Evolutionary conservation across 2,888 invertebrate genomes (phyloP).

Genomic region (Pyrrhia umbra): DNA sequence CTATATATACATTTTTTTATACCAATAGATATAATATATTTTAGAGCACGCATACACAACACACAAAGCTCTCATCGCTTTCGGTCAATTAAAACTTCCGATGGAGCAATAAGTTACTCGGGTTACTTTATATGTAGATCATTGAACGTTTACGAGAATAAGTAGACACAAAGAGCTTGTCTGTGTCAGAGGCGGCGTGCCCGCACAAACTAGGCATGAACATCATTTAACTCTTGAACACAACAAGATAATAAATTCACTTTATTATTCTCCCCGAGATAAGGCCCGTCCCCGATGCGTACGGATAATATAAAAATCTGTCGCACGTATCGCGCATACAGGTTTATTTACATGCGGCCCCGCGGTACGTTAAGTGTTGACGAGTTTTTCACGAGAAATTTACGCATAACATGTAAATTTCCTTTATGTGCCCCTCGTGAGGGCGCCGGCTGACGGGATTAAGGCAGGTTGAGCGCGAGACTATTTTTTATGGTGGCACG

Average conservation of each 20-base stretch:
- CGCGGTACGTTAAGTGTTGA: constrained; percentile 55
- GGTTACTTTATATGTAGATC: background rate
- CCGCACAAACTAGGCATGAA: background rate
- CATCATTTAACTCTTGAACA: constrained; percentile 22
- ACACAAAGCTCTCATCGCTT: background rate
- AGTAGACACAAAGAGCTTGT: background rate
- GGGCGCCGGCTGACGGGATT: constrained; percentile 37
- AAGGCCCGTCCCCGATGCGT: constrained; percentile 15
- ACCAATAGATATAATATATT: too few species aligned
- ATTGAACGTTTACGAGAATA: background rate
- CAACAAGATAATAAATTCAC: constrained; percentile 54
- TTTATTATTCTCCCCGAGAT: constrained; percentile 39
- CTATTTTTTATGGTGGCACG: background rate
- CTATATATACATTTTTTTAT: too few species aligned
- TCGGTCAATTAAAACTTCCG: background rate
- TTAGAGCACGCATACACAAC: background rate
- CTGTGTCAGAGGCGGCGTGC: background rate
- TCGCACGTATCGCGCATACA: constrained; percentile 18
- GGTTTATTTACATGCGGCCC: constrained; percentile 44
- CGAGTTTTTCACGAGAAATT: constrained; percentile 60
- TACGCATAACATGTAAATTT: constrained; percentile 60
- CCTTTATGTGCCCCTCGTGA: constrained; percentile 47
- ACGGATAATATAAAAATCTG: constrained; percentile 45
- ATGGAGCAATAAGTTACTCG: background rate
- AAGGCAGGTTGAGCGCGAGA: constrained; percentile 28